phyloP scores from a whole-genome alignment of 2,797 vertebrate genomes.

The Hippocampus kuda region DNA sequence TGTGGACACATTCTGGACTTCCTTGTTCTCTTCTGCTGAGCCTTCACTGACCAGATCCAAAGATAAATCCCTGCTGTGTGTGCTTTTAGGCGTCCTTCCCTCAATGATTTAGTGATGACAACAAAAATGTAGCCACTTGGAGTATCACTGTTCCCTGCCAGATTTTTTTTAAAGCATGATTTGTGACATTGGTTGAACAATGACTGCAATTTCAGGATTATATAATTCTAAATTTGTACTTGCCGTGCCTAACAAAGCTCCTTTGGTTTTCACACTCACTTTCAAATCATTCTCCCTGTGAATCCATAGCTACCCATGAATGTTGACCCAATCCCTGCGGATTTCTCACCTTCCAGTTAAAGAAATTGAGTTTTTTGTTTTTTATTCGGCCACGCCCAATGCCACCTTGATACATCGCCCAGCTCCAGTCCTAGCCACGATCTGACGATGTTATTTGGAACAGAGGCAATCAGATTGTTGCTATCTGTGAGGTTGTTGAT shows the following conservation, averaged over 20 bases:
- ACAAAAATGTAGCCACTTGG: slow-evolving; percentile 28
- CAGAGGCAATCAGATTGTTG: slow-evolving; percentile 23
- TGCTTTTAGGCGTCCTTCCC: slow-evolving; percentile 39
- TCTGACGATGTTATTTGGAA: neutral
- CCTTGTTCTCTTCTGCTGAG: slow-evolving; percentile 40
- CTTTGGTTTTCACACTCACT: slow-evolving; percentile 28
- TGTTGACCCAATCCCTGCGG: slow-evolving; percentile 11
- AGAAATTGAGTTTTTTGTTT: slow-evolving; percentile 23
- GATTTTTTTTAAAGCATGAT: slow-evolving; percentile 3
- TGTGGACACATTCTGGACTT: slow-evolving; percentile 15
- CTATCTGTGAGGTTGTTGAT: slow-evolving; percentile 41
- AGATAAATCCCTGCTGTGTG: slow-evolving; percentile 44
- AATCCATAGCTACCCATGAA: slow-evolving; percentile 48
- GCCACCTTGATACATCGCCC: slow-evolving; percentile 38
- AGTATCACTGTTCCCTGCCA: slow-evolving; percentile 20
- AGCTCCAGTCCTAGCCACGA: slow-evolving; percentile 59
- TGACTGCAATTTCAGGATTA: neutral
- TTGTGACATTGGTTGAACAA: slow-evolving; percentile 1
- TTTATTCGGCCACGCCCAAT: slow-evolving; percentile 43
- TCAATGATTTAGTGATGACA: slow-evolving; percentile 42
- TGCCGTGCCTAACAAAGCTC: slow-evolving; percentile 50
- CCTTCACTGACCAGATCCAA: slow-evolving; percentile 49
- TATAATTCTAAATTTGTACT: slow-evolving; percentile 20
- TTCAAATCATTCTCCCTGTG: slow-evolving; percentile 45
- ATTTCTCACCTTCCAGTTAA: slow-evolving; percentile 46